phyloP scores from a whole-genome alignment of 2,797 vertebrate species.

The Sebastes diaconus region DNA sequence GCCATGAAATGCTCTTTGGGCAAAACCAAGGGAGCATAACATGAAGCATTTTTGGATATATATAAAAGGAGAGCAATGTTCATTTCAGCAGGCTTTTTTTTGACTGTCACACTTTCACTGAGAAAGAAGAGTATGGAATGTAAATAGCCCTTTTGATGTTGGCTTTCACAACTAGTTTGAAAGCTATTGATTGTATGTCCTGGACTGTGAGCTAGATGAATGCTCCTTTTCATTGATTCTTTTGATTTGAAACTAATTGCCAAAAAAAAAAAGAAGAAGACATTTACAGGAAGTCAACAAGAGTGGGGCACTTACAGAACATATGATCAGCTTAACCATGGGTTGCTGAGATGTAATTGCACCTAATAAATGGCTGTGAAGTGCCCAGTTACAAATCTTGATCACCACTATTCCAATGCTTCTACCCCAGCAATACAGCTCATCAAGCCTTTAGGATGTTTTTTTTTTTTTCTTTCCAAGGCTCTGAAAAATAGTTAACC shows the following conservation, averaged over 20 bases:
- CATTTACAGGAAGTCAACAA: slow-evolving; percentile 70
- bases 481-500: background rate
- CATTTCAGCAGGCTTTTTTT: slow-evolving; percentile 5
- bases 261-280: slow-evolving; percentile 62
- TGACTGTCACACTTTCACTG: slow-evolving; percentile 11
- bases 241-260: slow-evolving; percentile 75
- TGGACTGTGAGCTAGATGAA: slow-evolving; percentile 37
- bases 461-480: background rate
- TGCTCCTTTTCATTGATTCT: slow-evolving; percentile 68
- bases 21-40: slow-evolving; percentile 12
- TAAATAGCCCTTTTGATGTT: slow-evolving; percentile 32
- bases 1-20: slow-evolving; percentile 18
- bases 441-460: background rate
- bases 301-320: slow-evolving; percentile 66
- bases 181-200: slow-evolving; percentile 76
- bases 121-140: slow-evolving; percentile 24
- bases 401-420: slow-evolving; percentile 22
- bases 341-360: slow-evolving; percentile 73
- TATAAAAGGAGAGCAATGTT: slow-evolving; percentile 6
- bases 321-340: slow-evolving; percentile 77
- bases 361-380: slow-evolving; percentile 74
- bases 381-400: slow-evolving; percentile 47
- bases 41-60: slow-evolving; percentile 11
- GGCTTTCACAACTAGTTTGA: slow-evolving; percentile 53
- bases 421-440: background rate